phyloP scores from a whole-genome alignment of 1,140 invertebrate genomes.

The Littorina saxatilis region DNA sequence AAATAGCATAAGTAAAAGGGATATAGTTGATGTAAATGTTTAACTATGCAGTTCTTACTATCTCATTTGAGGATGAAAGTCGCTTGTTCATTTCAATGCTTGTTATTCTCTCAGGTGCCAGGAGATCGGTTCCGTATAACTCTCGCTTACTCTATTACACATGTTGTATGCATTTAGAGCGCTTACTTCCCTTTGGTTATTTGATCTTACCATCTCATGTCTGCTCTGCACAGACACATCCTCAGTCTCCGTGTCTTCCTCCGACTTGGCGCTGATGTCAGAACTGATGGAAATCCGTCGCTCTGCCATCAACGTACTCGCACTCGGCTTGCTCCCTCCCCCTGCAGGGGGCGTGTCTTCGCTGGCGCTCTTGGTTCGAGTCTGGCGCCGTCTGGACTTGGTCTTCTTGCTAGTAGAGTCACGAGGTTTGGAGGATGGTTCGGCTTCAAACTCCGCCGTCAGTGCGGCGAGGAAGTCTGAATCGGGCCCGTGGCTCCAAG shows the following conservation, averaged over 20 bases:
- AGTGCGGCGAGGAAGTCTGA: slow-evolving; percentile 78
- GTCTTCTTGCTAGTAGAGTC: slow-evolving; percentile 48
- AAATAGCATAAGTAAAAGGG: no score
- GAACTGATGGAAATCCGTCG: slow-evolving; percentile 60
- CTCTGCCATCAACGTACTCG: slow-evolving; percentile 37
- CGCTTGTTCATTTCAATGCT: no score
- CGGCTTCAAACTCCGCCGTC: slow-evolving; percentile 75
- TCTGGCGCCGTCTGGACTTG: slow-evolving; percentile 57
- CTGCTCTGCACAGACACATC: slow-evolving; percentile 13
- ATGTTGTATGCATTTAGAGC: no score
- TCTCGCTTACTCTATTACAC: no score
- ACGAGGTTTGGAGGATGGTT: slow-evolving; percentile 47
- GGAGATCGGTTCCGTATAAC: no score
- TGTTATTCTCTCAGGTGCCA: no score
- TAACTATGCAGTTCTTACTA: no score
- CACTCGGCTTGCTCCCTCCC: background rate
- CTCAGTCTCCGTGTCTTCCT: slow-evolving; percentile 39
- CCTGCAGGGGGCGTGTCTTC: slow-evolving; percentile 42
- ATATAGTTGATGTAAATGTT: no score
- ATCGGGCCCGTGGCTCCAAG: slow-evolving; percentile 79
- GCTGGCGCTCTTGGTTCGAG: slow-evolving; percentile 57
- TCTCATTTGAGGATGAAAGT: no score
- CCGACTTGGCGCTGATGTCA: slow-evolving; percentile 58
- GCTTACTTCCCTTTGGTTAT: no score
- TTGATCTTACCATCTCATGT: background rate